Evolutionary conservation across 2,888 invertebrate species (phyloP), one percentile per base, ranked within the genome.

Genomic region (Pedicia rivosa): DNA sequence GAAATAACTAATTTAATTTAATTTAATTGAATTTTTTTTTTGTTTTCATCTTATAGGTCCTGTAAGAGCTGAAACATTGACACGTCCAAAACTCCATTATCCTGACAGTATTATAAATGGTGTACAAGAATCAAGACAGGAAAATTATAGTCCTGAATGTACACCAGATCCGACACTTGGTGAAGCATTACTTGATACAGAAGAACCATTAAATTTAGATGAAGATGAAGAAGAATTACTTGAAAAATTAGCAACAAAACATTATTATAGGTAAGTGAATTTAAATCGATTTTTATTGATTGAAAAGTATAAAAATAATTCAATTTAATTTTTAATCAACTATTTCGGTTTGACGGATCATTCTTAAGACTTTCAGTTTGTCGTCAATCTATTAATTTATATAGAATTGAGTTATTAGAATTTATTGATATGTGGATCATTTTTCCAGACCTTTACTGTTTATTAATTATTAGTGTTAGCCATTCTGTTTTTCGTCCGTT

Each of bases 171-270:
- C 40, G 46, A 42, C 42, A n/a, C 22, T 40, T n/a, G 37, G 40
- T 15, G 40, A 40, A 10, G 25, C 31, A 10, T 12, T 40, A n/a
- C 34, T 24, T 15, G 40, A 37, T 30, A 54, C 54, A 4, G 58
- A 59, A 17, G 55, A 54, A 24, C 48, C 57, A 3, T 54, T 58
- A 26, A 16, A 24, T 14, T 7, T 17, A 8, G 28, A 20, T 8
- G 34, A 22, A 5, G 31, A 31, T 16, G 36, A 37, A 38, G 63
- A 65, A 8, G 67, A 68, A 46, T 51, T 68, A 7, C 54, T 69
- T 2, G 67, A 68, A 44, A 57, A 65, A 40, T 50, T 68, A 28
- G 67, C 68, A 6, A 67, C 67, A 1, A 61, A 66, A 30, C 69
- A 67, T 49, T 70, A 68, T 50, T 40, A 40, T 25, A 39, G 39